Evolutionary conservation across 2,888 invertebrate species (phyloP).

Genomic region (Diplazon laetatorius): DNA sequence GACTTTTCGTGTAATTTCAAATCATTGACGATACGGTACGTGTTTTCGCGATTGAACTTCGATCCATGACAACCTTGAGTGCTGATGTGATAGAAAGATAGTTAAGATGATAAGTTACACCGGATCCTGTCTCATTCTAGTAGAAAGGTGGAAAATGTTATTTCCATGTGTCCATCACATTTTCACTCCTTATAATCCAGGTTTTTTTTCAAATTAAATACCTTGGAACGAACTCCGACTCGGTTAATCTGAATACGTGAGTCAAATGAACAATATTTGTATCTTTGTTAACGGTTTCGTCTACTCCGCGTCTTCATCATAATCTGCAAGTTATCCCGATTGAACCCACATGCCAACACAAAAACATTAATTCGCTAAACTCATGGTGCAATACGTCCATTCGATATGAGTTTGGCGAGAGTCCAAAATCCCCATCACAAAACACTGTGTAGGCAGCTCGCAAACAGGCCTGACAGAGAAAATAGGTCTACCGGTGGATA

Average conservation of each 20-base stretch:
- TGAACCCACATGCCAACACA: constrained; percentile 60
- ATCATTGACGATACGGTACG: too few relatives aligned
- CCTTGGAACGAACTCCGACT: not conserved
- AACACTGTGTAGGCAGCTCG: constrained; percentile 76
- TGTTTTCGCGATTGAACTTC: too few relatives aligned
- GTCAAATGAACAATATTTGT: not conserved
- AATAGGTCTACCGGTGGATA: constrained; percentile 75
- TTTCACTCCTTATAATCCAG: not conserved
- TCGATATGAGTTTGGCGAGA: constrained; percentile 79
- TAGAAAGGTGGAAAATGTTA: not conserved
- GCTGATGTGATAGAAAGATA: too few relatives aligned
- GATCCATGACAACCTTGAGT: too few relatives aligned
- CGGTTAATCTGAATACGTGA: not conserved
- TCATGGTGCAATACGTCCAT: constrained; percentile 81
- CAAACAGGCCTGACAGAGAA: constrained; percentile 77
- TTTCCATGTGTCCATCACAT: not conserved
- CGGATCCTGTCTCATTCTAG: too few relatives aligned
- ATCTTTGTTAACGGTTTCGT: not conserved
- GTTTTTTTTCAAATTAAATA: not conserved
- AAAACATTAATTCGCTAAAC: constrained; percentile 81
- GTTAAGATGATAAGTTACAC: too few relatives aligned
- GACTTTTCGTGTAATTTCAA: too few relatives aligned
- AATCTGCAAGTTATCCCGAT: constrained; percentile 2
- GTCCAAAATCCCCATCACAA: constrained; percentile 78
- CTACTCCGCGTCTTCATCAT: not conserved